Evolutionary conservation across 2,888 invertebrate species (phyloP), one percentile per base, ranked within the genome.

Genomic region (Latheticus oryzae): DNA sequence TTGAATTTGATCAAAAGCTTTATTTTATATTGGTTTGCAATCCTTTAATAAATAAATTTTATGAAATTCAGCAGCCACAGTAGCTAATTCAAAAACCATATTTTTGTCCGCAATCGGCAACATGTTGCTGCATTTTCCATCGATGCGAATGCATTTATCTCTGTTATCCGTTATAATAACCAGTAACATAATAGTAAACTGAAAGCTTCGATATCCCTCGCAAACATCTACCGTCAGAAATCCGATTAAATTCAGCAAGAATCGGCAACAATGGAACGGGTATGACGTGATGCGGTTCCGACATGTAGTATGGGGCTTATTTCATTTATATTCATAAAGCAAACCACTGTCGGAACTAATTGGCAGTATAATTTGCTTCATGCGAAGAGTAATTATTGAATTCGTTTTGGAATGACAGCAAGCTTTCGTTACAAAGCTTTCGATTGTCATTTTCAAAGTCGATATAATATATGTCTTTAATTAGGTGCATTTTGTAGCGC

Each of bases 251-350:
- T 26, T 15, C 16, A 9, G 32, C 28, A 52, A 45, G 53, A 53
- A 47, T 47, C 28, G 23, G 28, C 26, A 26, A 54, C 12, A 54
- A 53, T 23, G 35, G 17, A 37, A 28, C 16, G 32, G 45, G 33
- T 47, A 32, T 9, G 19, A 30, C 42, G 21, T 28, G 30, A 23
- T 51, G 43, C 15, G 57, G 57, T 26, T 57, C 35, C 35, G 12
- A 19, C 40, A 38, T 28, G 19, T 13, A 40, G 43, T 28, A 12
- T 24, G 37, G 19, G 32, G 42, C 32, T 42, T 33, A 43, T 40
- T 54, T 54, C 53, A 54, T 58, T 58, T 58, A 58, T 58, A 58
- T 54, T 53, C 53, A 58, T 53, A 58, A 58, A 58, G 58, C 43
- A 58, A 53, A 52, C 45, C 53, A 30, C 32, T 37, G 54, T 54